A percentile compares a stretch with the other conserved stretches of the same genome.
Conservation (phyloP, 2,797 vertebrate genomes). For the Pseudopleuronectes americanus region DNA sequence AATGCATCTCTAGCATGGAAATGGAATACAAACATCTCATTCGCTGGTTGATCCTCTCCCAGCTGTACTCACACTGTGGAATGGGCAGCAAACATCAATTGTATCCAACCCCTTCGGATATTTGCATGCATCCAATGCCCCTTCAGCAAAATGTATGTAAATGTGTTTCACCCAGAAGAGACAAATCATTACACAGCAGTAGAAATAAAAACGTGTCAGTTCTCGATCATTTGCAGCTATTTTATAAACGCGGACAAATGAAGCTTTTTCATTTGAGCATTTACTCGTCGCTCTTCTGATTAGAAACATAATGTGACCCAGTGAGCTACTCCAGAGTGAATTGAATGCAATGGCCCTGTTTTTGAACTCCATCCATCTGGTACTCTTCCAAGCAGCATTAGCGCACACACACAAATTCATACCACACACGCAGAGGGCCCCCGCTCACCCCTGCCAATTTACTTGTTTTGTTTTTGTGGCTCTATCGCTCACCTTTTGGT, state of each 20-base stretch:
- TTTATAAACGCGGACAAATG: background rate
- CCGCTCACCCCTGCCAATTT: background rate
- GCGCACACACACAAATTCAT: background rate
- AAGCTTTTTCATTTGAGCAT: background rate
- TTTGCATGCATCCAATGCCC: background rate
- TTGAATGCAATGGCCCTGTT: background rate
- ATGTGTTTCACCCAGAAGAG: background rate
- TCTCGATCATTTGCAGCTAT: background rate
- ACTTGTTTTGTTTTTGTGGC: slow-evolving; percentile 62
- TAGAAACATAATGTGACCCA: background rate
- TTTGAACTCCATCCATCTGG: background rate
- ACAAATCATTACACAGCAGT: background rate
- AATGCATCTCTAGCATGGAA: slow-evolving; percentile 39
- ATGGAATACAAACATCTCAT: slow-evolving; percentile 29
- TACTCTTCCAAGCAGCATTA: background rate
- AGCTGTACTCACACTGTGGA: slow-evolving; percentile 18
- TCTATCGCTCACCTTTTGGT: slow-evolving; percentile 51
- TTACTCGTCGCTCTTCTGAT: background rate
- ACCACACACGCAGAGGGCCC: background rate
- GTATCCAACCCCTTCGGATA: background rate
- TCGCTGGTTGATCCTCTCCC: background rate
- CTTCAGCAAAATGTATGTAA: background rate
- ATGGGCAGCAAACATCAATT: slow-evolving; percentile 8
- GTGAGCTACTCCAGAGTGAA: background rate
- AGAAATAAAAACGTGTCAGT: background rate